Base-by-base conservation (phyloP, 2,888 invertebrate genomes). In the Eledone cirrhosa region DNA sequence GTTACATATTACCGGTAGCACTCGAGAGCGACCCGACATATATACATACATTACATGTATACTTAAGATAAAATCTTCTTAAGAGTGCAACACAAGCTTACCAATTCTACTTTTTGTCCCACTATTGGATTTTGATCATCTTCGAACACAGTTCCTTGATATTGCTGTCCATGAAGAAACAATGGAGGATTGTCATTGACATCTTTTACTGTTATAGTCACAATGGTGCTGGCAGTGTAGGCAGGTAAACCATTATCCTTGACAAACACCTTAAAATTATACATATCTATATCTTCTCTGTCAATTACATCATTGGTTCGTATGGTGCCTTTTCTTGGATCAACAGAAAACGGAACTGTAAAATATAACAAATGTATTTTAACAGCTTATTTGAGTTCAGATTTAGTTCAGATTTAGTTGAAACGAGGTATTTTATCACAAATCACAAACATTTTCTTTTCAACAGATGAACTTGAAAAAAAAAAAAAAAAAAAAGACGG, bases 171-270 rank as follows among this genome's bases (percentile, higher is more conserved):
- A 14, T 48, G 41, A 24, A 78, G 29, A 65, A 81, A 83, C 33
- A 48, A 19, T 19, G 84, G 84, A 22, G 81, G 74, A 67, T 82
- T 78, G 75, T 84, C 84, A 77, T 83, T 84, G 65, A 81, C 78
- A 78, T 84, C 84, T 48, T 78, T 77, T 14, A 84, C 72, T 22
- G 75, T 14, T 16, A 84, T 80, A 16, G 48, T 80, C 27, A 84
- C 78, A 14, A n/a, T 67, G 14, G 80, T 67, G 2, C 75, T 77
- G n/a, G 81, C 81, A 65, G 81, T 81, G 77, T 79, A 79, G 22
- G 77, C 65, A 11, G 84, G 84, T 16, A 48, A 48, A 14, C 82
- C 83, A n/a, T 81, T 79, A 76, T 84, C 84, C 24, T 75, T 80
- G 65, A 83, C 84, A 48, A 78, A 69, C 2, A 84, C 80, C 4